phyloP scores from a whole-genome alignment of 2,888 invertebrate species.

The Platerodrilus igneus region DNA sequence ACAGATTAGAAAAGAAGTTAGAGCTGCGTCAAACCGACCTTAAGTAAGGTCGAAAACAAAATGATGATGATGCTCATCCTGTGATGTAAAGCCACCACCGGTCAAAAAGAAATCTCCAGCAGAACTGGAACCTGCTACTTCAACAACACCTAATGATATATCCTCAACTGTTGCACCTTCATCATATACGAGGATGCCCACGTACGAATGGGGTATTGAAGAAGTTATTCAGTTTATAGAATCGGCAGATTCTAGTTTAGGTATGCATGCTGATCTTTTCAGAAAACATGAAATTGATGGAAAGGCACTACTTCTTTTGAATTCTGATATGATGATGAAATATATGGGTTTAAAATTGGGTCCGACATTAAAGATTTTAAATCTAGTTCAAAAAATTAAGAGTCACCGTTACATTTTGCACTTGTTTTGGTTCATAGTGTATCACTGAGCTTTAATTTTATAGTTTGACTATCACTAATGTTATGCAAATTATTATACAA shows the following conservation, averaged over 20 bases:
- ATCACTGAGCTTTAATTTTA: too few relatives aligned
- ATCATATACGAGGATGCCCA: slow-evolving; percentile 53
- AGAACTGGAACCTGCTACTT: slow-evolving; percentile 65
- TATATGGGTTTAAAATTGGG: slow-evolving; percentile 97
- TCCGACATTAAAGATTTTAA: slow-evolving; percentile 94
- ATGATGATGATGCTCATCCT: slow-evolving; percentile 37
- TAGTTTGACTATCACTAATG: too few relatives aligned
- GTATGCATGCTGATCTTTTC: slow-evolving; percentile 86
- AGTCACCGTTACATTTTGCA: slow-evolving; percentile 57
- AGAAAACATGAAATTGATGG: slow-evolving; percentile 97
- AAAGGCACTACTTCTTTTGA: slow-evolving; percentile 87
- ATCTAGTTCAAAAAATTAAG: slow-evolving; percentile 82
- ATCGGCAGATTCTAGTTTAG: slow-evolving; percentile 76
- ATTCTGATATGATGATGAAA: slow-evolving; percentile 99
- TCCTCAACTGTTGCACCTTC: slow-evolving; percentile 42
- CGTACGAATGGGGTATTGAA: slow-evolving; percentile 89
- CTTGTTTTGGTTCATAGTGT: too few relatives aligned
- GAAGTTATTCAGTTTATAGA: slow-evolving; percentile 91
- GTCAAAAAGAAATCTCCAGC: slow-evolving; percentile 42
- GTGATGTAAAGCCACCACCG: slow-evolving; percentile 38
- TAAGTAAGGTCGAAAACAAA: slow-evolving; percentile 39
- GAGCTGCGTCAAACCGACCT: too few relatives aligned
- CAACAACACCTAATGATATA: slow-evolving; percentile 55
- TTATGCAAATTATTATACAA: too few relatives aligned
- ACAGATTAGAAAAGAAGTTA: too few relatives aligned